phyloP scores from a whole-genome alignment of 2,797 vertebrate species.

The Acanthurus leucopareius region DNA sequence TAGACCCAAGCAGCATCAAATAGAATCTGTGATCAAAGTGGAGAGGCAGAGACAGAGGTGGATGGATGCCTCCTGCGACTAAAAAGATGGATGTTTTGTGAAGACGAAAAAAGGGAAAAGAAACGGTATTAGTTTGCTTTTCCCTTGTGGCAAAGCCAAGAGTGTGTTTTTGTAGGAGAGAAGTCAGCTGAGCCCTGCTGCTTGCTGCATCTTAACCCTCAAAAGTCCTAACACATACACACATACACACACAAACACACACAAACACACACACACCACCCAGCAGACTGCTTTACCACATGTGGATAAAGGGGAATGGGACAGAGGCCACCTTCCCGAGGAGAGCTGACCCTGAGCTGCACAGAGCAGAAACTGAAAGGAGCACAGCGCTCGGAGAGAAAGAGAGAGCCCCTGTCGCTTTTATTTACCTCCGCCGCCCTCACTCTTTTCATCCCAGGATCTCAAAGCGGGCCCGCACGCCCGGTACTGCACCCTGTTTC shows the following conservation, averaged over 20 bases:
- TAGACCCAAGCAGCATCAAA: slow-evolving; percentile 82
- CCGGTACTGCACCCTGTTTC: slow-evolving; percentile 82
- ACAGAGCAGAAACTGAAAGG: slow-evolving; percentile 56
- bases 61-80: slow-evolving; percentile 71
- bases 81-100: slow-evolving; percentile 74
- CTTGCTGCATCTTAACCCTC: slow-evolving; percentile 52
- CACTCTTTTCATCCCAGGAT: slow-evolving; percentile 88
- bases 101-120: slow-evolving; percentile 66
- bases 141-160: slow-evolving; percentile 74
- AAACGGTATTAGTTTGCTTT: slow-evolving; percentile 71
- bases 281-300: slow-evolving; percentile 81
- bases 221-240: slow-evolving; percentile 34
- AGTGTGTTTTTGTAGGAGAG: slow-evolving; percentile 74
- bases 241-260: slow-evolving; percentile 27
- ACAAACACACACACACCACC: slow-evolving; percentile 34
- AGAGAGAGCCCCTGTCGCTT: slow-evolving; percentile 83
- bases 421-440: slow-evolving; percentile 89
- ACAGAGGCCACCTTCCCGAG: slow-evolving; percentile 80
- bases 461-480: slow-evolving; percentile 86
- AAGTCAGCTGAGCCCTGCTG: slow-evolving; percentile 74
- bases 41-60: slow-evolving; percentile 74
- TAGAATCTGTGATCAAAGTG: slow-evolving; percentile 85
- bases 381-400: slow-evolving; percentile 39
- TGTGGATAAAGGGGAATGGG: slow-evolving; percentile 83
- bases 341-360: slow-evolving; percentile 77